phyloP scores from a whole-genome alignment of 2,113 vertebrate species.

The Plecturocebus donacophilus region DNA sequence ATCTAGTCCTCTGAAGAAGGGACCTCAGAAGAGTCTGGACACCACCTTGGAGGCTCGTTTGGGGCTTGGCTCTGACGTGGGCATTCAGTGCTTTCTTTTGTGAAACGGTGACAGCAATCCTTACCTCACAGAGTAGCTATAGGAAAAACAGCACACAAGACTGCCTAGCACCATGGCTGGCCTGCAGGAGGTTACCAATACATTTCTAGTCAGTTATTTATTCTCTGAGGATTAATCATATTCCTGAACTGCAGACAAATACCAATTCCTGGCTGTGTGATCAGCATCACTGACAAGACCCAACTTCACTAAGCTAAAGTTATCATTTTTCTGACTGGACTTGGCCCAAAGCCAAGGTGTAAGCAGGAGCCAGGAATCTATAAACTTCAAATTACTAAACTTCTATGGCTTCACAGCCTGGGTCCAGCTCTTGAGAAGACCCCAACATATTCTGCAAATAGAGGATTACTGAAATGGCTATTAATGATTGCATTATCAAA shows the following conservation, averaged over 20 bases:
- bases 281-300: neutral
- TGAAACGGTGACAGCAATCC: neutral
- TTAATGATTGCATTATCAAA: neutral
- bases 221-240: neutral
- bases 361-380: neutral
- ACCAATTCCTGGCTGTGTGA: neutral
- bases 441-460: neutral
- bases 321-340: neutral
- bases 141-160: neutral
- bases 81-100: neutral
- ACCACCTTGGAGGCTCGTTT: neutral
- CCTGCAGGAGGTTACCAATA: neutral
- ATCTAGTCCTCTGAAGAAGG: neutral
- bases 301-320: neutral
- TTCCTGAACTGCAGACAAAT: neutral
- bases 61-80: neutral
- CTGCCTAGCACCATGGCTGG: neutral
- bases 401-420: neutral
- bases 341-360: neutral
- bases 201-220: neutral
- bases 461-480: neutral
- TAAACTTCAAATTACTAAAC: neutral
- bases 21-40: neutral
- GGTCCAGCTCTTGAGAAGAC: neutral
- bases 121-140: neutral